Evolutionary conservation across 2,113 vertebrate genomes (phyloP).

Genomic region (Terrapene triunguis): DNA sequence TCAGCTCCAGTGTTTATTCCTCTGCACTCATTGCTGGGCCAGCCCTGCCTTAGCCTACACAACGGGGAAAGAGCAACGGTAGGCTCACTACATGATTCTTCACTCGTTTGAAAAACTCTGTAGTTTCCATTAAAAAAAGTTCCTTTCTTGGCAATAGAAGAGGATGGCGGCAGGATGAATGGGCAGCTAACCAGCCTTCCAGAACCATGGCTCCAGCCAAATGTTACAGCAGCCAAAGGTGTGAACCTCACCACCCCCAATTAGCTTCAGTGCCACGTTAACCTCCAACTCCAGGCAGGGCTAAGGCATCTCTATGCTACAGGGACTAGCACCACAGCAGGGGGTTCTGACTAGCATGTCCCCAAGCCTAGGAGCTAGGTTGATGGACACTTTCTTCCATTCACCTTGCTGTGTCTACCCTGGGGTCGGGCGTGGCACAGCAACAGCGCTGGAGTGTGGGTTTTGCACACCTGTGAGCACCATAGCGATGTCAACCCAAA

Average conservation of each 20-base stretch:
- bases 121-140: neutral
- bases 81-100: neutral
- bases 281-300: neutral
- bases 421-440: rapidly evolving
- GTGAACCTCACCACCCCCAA: neutral
- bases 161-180: neutral
- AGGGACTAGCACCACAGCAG: neutral
- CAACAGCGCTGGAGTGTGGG: rapidly evolving
- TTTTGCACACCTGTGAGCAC: too few species aligned
- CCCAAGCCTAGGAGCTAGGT: neutral
- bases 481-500: neutral
- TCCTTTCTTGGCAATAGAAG: neutral
- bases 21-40: neutral
- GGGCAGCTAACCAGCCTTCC: neutral
- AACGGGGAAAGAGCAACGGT: neutral
- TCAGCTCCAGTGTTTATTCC: neutral
- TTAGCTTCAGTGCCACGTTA: neutral
- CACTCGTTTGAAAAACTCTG: neutral
- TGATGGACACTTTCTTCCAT: neutral
- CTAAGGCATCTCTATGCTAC: neutral
- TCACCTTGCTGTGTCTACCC: neutral
- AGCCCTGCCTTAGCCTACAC: neutral
- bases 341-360: neutral
- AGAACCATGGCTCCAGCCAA: neutral
- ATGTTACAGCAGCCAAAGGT: neutral